Percentiles rank a stretch among this genome's conserved stretches.
Evolutionary conservation across 2,888 invertebrate genomes (phyloP).

Genomic region (Melinopterus prodromus): DNA sequence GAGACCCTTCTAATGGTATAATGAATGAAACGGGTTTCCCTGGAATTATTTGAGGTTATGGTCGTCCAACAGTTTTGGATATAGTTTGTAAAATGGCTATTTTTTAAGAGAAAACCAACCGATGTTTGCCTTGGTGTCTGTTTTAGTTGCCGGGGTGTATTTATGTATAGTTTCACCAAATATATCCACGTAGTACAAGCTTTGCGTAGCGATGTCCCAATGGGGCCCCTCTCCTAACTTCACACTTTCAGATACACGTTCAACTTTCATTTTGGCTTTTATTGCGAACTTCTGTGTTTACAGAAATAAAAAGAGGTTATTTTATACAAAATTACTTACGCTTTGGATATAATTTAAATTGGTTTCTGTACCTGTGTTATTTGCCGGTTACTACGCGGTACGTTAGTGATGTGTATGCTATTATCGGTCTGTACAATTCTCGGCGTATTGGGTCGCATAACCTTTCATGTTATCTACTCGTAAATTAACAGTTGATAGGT

Average conservation of each 20-base stretch:
- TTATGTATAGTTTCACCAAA: constrained; percentile 64
- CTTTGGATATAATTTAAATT: no score
- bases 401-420: no score
- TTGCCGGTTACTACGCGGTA: no score
- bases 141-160: constrained; percentile 61
- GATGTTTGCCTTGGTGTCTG: constrained; percentile 63
- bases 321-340: no score
- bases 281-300: no score
- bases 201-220: constrained; percentile 70
- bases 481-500: no score
- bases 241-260: constrained; percentile 62
- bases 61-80: background rate
- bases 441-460: no score
- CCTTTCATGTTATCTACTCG: no score
- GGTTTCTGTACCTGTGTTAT: no score
- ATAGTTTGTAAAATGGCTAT: background rate
- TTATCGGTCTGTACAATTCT: no score
- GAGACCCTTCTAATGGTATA: constrained; percentile 68
- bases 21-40: constrained; percentile 61
- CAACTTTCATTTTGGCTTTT: constrained; percentile 47
- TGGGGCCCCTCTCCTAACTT: constrained; percentile 77
- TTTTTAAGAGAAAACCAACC: constrained; percentile 55
- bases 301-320: no score
- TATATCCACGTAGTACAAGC: constrained; percentile 74
- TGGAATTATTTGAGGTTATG: constrained; percentile 16